Evolutionary conservation across 2,888 invertebrate species (phyloP).

Genomic region (Phortica okadai): DNA sequence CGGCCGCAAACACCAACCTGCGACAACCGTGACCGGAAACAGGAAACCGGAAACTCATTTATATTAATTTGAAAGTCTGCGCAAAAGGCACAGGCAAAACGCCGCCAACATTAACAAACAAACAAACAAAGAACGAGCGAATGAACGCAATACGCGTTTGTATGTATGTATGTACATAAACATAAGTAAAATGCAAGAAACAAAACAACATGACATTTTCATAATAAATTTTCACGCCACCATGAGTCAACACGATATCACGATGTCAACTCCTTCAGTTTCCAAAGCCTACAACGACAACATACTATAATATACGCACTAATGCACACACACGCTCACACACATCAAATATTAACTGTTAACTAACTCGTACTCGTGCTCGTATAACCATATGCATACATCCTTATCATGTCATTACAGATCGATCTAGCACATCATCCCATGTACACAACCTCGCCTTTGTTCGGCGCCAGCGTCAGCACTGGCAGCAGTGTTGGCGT

Average conservation of each 20-base stretch:
- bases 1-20: constrained; percentile 36
- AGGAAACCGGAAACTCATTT: constrained; percentile 33
- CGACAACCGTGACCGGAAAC: constrained; percentile 22
- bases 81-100: constrained; percentile 44
- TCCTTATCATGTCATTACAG: constrained; percentile 54
- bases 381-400: constrained; percentile 9
- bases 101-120: constrained; percentile 5
- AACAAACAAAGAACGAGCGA: not conserved
- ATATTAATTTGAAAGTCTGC: constrained; percentile 49
- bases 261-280: not conserved
- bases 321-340: not conserved
- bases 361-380: constrained; percentile 42
- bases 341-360: constrained; percentile 39
- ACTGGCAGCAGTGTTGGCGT: constrained; percentile 3
- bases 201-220: not conserved
- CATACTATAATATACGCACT: not conserved
- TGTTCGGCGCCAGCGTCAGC: constrained; percentile 67
- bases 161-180: constrained; percentile 3
- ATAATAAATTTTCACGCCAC: constrained; percentile 21
- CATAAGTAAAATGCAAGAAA: not conserved
- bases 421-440: constrained; percentile 77
- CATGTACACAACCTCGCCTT: constrained; percentile 76
- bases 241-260: not conserved
- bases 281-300: not conserved
- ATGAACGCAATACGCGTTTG: not conserved